Conservation (phyloP, 2,888 invertebrate species). For the Drosophila atroscutellata region DNA sequence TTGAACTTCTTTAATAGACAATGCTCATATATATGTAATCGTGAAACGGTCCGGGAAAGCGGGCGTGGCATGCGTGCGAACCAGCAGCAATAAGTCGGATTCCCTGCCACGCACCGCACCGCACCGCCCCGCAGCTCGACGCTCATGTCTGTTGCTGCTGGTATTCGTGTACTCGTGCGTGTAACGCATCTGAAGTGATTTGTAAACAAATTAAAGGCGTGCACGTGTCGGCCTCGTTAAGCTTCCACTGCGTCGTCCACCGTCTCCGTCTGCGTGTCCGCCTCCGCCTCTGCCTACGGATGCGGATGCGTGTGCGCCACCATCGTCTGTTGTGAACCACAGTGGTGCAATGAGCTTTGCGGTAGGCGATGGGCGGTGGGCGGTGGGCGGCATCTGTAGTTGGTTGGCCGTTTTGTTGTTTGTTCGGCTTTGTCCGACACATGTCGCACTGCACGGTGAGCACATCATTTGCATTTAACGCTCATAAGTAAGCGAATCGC, state of each 20-base stretch:
- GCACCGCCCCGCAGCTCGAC: background rate
- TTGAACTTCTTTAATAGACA: conserved; percentile 64
- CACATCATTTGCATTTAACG: conserved; percentile 65
- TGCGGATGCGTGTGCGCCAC: conserved; percentile 52
- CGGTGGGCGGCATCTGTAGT: conserved; percentile 9
- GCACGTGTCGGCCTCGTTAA: conserved; percentile 84
- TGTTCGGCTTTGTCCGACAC: conserved; percentile 42
- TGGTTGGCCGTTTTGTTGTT: conserved; percentile 28
- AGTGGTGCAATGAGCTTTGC: conserved; percentile 61
- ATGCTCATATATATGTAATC: conserved; percentile 16
- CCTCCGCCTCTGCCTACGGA: conserved; percentile 18
- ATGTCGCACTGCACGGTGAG: conserved; percentile 19
- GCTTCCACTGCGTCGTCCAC: conserved; percentile 76
- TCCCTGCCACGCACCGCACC: background rate
- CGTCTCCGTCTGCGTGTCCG: background rate
- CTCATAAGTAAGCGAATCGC: conserved; percentile 68
- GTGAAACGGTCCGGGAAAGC: conserved; percentile 1
- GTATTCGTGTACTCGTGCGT: conserved; percentile 78
- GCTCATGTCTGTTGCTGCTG: background rate
- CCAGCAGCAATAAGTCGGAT: conserved; percentile 35
- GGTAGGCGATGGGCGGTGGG: conserved; percentile 39
- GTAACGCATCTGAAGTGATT: conserved; percentile 85
- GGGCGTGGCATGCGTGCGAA: conserved; percentile 68
- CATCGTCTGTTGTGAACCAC: conserved; percentile 51
- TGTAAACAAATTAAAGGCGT: conserved; percentile 85